A percentile compares a stretch with the other conserved stretches of the same genome.
phyloP scores from a whole-genome alignment of 1,140 invertebrate species.

The Nephila pilipes region DNA sequence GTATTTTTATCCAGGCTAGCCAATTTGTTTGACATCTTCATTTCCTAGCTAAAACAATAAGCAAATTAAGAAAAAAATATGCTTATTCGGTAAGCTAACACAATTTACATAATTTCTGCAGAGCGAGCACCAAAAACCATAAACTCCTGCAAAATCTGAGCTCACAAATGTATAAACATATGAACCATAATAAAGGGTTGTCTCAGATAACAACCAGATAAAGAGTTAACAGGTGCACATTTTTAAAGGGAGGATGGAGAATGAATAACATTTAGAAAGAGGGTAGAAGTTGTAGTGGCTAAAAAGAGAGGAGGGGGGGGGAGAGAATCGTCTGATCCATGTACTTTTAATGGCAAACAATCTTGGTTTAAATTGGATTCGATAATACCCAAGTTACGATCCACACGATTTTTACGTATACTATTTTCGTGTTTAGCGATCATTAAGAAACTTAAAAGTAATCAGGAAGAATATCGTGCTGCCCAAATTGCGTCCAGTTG shows the following conservation, averaged over 20 bases:
- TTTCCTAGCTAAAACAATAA: not conserved
- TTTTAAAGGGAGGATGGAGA: not conserved
- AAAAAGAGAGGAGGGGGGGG: not conserved
- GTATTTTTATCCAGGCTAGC: not conserved
- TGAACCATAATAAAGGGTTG: constrained; percentile 22
- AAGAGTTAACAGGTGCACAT: constrained; percentile 9
- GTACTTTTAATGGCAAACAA: not conserved
- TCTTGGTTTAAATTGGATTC: not conserved
- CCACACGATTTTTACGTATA: not conserved
- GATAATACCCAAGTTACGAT: not conserved
- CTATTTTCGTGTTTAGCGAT: not conserved
- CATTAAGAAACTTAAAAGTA: not conserved
- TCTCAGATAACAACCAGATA: constrained; percentile 2
- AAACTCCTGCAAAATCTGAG: not conserved
- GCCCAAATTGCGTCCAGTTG: not conserved
- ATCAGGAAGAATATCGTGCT: not conserved
- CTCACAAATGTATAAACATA: constrained; percentile 8
- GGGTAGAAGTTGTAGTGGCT: not conserved
- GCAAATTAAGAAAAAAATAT: not conserved
- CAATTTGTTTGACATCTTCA: not conserved
- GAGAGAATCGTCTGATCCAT: not conserved
- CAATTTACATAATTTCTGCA: constrained; percentile 10
- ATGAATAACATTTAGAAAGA: not conserved
- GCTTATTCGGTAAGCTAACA: not conserved
- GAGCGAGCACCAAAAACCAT: not conserved